phyloP scores from a whole-genome alignment of 2,113 vertebrate genomes.

The Pseudopodoces humilis region DNA sequence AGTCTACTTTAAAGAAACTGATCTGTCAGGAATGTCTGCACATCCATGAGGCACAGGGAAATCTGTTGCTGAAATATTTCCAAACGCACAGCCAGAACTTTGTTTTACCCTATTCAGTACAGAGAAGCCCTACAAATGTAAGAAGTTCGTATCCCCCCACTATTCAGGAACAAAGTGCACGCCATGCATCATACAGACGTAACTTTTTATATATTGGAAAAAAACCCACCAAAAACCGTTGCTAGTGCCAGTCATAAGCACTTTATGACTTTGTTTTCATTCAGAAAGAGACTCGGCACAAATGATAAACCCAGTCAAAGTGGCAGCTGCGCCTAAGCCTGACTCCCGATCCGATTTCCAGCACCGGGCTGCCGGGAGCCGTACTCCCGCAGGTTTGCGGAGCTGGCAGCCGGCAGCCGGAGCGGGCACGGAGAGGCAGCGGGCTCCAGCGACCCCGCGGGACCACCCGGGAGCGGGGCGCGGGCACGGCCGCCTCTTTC shows the following conservation, averaged over 20 bases:
- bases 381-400: neutral
- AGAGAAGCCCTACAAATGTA: neutral
- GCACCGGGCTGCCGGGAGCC: neutral
- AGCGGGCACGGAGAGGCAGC: neutral
- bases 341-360: neutral
- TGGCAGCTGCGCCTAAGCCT: neutral
- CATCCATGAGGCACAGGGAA: neutral
- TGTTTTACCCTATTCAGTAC: neutral
- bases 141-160: neutral
- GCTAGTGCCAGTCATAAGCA: neutral
- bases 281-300: neutral
- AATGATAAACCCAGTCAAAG: neutral
- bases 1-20: neutral
- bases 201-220: neutral
- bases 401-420: neutral
- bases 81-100: neutral
- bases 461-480: neutral
- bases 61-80: slow-evolving; percentile 10
- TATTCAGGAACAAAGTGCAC: neutral
- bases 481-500: neutral
- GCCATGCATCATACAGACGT: fast-evolving
- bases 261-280: neutral
- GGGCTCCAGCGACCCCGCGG: neutral
- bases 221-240: too few relatives aligned
- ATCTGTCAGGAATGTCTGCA: neutral